These are phyloP conservation scores for Xanthia icteritia DNA, from an alignment of 2,888 invertebrate genomes.

Conservation along the genomic window DNA sequence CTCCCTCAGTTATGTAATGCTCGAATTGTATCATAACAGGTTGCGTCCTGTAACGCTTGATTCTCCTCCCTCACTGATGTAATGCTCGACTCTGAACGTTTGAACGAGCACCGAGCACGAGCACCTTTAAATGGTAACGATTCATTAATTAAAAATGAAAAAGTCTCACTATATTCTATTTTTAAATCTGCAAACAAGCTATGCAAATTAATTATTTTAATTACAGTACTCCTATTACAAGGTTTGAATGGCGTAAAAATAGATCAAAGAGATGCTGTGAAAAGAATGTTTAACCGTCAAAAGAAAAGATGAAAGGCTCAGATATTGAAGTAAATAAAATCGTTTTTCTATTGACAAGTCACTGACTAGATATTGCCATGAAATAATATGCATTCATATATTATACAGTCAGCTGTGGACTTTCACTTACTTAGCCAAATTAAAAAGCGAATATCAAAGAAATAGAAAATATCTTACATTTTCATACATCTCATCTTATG, in stretches of 20 bases:
- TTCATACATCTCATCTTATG: neutral
- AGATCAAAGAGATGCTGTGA: constrained; percentile 36
- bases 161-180: constrained; percentile 13
- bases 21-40: too few relatives aligned
- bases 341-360: neutral
- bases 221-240: constrained; percentile 44
- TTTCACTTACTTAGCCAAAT: neutral
- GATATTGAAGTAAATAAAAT: neutral
- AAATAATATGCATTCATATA: neutral
- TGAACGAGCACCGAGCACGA: too few relatives aligned
- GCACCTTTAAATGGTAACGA: neutral
- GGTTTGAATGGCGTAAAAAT: constrained; percentile 26
- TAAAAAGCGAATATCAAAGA: constrained; percentile 8
- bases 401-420: neutral
- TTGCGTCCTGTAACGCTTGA: too few relatives aligned
- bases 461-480: neutral
- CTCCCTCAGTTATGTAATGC: too few relatives aligned
- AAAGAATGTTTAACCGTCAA: neutral
- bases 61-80: too few relatives aligned
- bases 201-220: constrained; percentile 49
- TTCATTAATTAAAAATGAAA: constrained; percentile 30
- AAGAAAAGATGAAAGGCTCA: neutral
- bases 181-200: constrained; percentile 10
- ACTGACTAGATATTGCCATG: neutral
- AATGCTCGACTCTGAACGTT: too few relatives aligned